Evolutionary conservation across 2,888 invertebrate genomes (phyloP).

Genomic region (Charanyca ferruginea): DNA sequence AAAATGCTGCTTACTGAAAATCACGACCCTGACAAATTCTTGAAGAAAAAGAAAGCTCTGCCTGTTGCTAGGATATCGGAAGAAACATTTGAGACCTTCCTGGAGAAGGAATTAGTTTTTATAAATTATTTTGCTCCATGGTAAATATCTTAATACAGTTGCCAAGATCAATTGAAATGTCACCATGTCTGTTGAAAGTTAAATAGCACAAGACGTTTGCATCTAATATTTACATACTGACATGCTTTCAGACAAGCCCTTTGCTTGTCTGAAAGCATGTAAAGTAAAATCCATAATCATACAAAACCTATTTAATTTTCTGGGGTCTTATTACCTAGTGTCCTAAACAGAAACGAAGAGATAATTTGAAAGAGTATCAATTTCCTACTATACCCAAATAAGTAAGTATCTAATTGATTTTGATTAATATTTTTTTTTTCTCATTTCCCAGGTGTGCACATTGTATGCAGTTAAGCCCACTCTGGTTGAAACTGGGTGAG

Average conservation of each 20-base stretch:
- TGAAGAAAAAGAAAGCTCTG: conserved; percentile 85
- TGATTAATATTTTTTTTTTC: neutral
- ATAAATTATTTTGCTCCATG: conserved; percentile 97
- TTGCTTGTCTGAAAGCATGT: too few species aligned
- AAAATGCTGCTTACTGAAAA: conserved; percentile 92
- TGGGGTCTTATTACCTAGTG: too few species aligned
- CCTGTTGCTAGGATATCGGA: conserved; percentile 92
- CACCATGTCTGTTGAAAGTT: neutral
- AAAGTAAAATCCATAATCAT: too few species aligned
- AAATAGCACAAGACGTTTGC: neutral
- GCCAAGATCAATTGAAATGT: neutral
- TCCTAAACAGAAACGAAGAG: too few species aligned
- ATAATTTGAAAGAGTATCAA: too few species aligned
- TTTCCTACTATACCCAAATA: too few species aligned
- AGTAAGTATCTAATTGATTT: neutral
- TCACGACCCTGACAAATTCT: conserved; percentile 86
- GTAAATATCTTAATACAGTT: conserved; percentile 81
- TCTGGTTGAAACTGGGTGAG: conserved; percentile 95
- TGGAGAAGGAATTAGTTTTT: conserved; percentile 94
- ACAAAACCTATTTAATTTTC: too few species aligned
- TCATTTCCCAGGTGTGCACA: conserved; percentile 94
- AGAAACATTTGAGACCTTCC: conserved; percentile 93
- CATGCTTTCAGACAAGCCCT: conserved; percentile 13
- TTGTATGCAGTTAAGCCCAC: conserved; percentile 96
- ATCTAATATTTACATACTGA: conserved; percentile 12